Percentiles rank a stretch among this genome's conserved stretches.
phyloP scores from a whole-genome alignment of 2,888 invertebrate genomes.

The Zygaena filipendulae region DNA sequence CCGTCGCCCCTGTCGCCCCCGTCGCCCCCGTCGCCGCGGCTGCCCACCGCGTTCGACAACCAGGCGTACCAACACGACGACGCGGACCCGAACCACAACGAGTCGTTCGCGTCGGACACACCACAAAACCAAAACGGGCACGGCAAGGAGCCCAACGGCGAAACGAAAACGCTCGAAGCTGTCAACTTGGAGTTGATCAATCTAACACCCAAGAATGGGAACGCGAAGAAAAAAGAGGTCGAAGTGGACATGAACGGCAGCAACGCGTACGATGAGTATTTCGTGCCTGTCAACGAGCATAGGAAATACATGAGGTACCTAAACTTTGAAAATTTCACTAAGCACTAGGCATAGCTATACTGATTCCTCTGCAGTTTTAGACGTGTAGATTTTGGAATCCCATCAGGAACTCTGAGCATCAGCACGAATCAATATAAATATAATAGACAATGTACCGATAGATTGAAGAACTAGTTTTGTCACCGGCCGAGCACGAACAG shows the following conservation, averaged over 20 bases:
- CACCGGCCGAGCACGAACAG: no score
- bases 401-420: no score
- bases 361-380: no score
- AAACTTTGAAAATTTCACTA: conserved; percentile 24
- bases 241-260: conserved; percentile 72
- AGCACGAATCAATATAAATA: no score
- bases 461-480: no score
- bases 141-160: conserved; percentile 48
- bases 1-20: conserved; percentile 32
- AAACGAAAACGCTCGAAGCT: conserved; percentile 71
- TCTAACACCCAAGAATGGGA: conserved; percentile 71
- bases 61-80: conserved; percentile 53
- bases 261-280: conserved; percentile 85
- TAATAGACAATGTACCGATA: no score
- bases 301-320: conserved; percentile 88
- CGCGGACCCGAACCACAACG: conserved; percentile 54
- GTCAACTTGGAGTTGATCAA: conserved; percentile 85
- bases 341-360: neutral
- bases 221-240: conserved; percentile 72
- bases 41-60: conserved; percentile 56
- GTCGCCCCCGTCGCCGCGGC: conserved; percentile 22
- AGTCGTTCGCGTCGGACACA: conserved; percentile 55
- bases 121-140: conserved; percentile 49
- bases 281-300: conserved; percentile 87
- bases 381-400: no score